Evolutionary conservation across 2,113 vertebrate species (phyloP).

Genomic region (Heptranchias perlo): DNA sequence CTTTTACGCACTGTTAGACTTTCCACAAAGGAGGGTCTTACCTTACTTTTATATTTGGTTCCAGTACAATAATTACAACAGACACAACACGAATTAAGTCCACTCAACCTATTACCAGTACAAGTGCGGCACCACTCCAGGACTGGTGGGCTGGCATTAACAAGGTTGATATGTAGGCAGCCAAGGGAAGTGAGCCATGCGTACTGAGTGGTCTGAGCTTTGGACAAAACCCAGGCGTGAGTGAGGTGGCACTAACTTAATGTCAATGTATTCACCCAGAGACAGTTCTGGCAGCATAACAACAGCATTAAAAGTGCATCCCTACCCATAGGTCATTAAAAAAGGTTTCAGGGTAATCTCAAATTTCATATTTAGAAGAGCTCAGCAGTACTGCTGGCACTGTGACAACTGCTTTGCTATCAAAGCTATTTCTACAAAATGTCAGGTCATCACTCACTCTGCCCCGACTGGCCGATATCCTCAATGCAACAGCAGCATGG

Average conservation of each 20-base stretch:
- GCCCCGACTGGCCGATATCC: constrained; percentile 26
- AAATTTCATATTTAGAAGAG: not conserved
- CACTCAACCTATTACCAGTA: not conserved
- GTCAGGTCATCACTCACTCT: constrained; percentile 34
- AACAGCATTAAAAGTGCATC: not conserved
- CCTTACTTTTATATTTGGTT: not conserved
- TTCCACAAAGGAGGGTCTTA: not conserved
- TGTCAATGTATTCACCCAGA: not conserved
- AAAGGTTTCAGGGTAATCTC: not conserved
- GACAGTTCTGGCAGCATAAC: not conserved
- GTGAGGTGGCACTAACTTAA: not conserved
- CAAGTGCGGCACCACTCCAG: not conserved
- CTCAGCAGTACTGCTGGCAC: not conserved
- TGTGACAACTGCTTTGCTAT: not conserved
- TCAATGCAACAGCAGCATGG: not conserved
- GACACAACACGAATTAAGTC: not conserved
- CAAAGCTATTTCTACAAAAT: constrained; percentile 26
- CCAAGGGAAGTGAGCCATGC: not conserved
- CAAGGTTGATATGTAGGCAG: not conserved
- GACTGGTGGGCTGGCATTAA: not conserved
- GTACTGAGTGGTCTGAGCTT: not conserved
- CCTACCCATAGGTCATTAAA: not conserved
- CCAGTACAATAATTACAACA: not conserved
- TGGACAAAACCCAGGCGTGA: not conserved
- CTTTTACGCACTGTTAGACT: not conserved